Conservation (phyloP, 2,888 invertebrate genomes). For the Sphecodes monilicornis region DNA sequence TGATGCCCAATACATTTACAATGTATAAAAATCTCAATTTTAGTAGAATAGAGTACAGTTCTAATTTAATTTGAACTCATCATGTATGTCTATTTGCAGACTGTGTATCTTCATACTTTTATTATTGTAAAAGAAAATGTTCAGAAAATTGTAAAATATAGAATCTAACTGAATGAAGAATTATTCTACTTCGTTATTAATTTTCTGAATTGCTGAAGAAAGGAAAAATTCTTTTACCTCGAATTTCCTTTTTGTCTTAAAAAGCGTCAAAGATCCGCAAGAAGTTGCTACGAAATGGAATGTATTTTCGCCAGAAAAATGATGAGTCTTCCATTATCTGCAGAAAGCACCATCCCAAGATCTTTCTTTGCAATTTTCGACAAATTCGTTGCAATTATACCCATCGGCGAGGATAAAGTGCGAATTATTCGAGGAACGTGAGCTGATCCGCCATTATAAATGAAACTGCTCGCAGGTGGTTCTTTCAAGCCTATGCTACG, state of each 20-base stretch:
- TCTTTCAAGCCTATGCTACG: conserved; percentile 44
- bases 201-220: neutral
- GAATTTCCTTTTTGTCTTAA: neutral
- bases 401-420: conserved; percentile 18
- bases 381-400: conserved; percentile 12
- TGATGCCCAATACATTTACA: no score
- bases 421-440: conserved; percentile 19
- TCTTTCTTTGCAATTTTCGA: no score
- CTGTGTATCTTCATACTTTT: no score
- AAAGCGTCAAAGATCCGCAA: neutral
- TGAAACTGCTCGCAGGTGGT: conserved; percentile 56
- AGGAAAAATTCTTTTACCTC: neutral
- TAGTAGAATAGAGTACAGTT: no score
- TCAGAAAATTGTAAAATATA: neutral
- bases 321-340: neutral
- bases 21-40: no score
- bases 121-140: no score
- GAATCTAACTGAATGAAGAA: neutral
- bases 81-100: no score
- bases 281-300: neutral
- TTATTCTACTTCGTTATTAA: neutral
- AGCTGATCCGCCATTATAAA: conserved; percentile 48
- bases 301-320: neutral
- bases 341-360: neutral
- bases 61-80: no score